Base-by-base conservation (phyloP, 2,888 invertebrate species). In the Sesia bembeciformis region DNA sequence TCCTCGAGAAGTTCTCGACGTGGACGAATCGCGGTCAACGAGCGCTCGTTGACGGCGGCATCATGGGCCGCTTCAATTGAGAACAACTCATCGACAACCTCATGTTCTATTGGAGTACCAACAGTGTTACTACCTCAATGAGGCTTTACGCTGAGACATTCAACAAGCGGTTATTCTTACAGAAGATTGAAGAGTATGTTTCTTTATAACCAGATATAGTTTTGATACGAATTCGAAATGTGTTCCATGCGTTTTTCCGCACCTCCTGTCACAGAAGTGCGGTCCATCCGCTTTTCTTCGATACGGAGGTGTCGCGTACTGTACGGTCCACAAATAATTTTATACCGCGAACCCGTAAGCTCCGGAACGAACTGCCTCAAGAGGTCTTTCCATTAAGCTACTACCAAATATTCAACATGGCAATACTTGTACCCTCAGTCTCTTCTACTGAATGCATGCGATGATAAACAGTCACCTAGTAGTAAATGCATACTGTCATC, bases 1-100 rank as follows among this genome's bases (percentile, higher is more conserved):
- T 96, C 56, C 73, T 97, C 53, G 95, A 96, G 71, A 94, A 95
- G 74, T 94, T 95, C 76, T 92, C 93, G n/a, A 90, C 91, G 0
- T 94, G 93, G 92, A 94, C 93, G 0, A 90, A 93, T 0, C 52
- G 49, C 1, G 55, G 51, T 4, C 60, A 60, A 69, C 60, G 62
- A 0, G 68, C 80, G 0, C 87, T 88, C n/a, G 73, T 83, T 0
- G 93, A 94, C 64, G 94, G 94, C n/a, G 93, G 93, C 6, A 73
- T 95, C 0, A 78, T 81, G 3, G 81, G 90, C 55, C 91, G 91
- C 63, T 93, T 84, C 68, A 89, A 90, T 0, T 67, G 92, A 55
- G 93, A 93, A 58, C 92, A 93, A 57, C 76, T 96, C 40, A 74
- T 95, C 40, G 94, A 95, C 62, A 94, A 94, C 64, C 72, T 96